Conservation (phyloP, 2,888 invertebrate species). For the Catocala sponsa region DNA sequence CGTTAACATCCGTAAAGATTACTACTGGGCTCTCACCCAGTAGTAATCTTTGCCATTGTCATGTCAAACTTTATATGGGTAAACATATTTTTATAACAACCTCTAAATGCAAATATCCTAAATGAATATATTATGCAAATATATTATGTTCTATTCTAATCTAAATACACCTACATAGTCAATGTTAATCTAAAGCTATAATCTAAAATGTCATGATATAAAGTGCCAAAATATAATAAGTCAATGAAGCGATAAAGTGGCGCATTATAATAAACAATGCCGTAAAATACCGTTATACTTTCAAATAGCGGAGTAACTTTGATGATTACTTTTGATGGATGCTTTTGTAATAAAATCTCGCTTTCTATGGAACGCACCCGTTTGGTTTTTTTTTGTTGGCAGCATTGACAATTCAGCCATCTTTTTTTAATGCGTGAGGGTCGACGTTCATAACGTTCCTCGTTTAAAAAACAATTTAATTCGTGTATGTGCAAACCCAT, state of each 20-base stretch:
- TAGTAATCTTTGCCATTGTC: no score
- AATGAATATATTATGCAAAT: no score
- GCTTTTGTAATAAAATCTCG: not conserved
- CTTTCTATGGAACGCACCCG: not conserved
- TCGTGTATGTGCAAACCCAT: not conserved
- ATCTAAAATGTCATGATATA: slow-evolving; percentile 15
- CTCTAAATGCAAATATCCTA: not conserved
- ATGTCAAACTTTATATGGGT: slow-evolving; percentile 32
- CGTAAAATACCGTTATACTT: no score
- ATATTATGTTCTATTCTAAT: no score
- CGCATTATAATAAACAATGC: slow-evolving; percentile 10
- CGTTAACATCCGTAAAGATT: slow-evolving; percentile 23
- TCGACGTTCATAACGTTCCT: not conserved
- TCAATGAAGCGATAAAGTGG: not conserved
- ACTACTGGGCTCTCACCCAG: slow-evolving; percentile 25
- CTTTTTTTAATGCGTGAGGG: not conserved
- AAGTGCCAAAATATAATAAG: slow-evolving; percentile 18
- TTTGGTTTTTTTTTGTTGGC: not conserved
- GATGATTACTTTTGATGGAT: not conserved
- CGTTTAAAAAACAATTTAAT: not conserved
- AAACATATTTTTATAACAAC: slow-evolving; percentile 27
- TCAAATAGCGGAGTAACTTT: not conserved
- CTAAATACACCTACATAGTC: not conserved
- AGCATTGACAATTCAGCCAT: not conserved
- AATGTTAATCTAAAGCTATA: slow-evolving; percentile 12